These are phyloP conservation scores for Drosophila grimshawi DNA, from an alignment of 1,140 invertebrate genomes.

Conservation along the genomic window DNA sequence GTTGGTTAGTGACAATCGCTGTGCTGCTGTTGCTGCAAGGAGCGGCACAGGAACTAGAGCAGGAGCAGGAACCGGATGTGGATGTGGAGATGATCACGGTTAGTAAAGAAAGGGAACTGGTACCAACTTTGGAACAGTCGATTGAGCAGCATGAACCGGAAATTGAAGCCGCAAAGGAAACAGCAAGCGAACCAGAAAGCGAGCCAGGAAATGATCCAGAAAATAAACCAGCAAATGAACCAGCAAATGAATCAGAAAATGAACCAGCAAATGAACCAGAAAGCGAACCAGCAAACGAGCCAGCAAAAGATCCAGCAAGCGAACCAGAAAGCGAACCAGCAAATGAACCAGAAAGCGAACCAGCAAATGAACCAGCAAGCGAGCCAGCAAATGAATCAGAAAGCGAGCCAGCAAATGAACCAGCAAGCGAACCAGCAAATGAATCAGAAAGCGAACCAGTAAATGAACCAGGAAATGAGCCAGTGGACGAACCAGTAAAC, in stretches of 20 bases:
- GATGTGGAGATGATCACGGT: not conserved
- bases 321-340: constrained; percentile 6
- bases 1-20: not conserved
- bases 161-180: not conserved
- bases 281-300: not conserved
- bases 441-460: not conserved
- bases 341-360: not conserved
- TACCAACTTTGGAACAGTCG: not conserved
- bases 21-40: constrained; percentile 13
- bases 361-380: not conserved
- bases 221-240: not conserved
- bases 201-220: constrained; percentile 4
- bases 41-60: constrained; percentile 1
- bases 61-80: not conserved
- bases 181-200: not conserved
- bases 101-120: not conserved
- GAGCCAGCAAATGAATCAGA: not conserved
- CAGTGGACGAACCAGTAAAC: not conserved
- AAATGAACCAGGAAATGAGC: not conserved
- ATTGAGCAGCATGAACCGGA: not conserved
- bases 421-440: not conserved
- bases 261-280: not conserved
- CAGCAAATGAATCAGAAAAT: not conserved
- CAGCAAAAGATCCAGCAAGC: not conserved
- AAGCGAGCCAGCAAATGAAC: not conserved